Percentiles rank a stretch among this genome's conserved stretches.
These are phyloP conservation scores for Cirrhinus mrigala DNA, from an alignment of 2,797 vertebrate species.

Conservation along the genomic window DNA sequence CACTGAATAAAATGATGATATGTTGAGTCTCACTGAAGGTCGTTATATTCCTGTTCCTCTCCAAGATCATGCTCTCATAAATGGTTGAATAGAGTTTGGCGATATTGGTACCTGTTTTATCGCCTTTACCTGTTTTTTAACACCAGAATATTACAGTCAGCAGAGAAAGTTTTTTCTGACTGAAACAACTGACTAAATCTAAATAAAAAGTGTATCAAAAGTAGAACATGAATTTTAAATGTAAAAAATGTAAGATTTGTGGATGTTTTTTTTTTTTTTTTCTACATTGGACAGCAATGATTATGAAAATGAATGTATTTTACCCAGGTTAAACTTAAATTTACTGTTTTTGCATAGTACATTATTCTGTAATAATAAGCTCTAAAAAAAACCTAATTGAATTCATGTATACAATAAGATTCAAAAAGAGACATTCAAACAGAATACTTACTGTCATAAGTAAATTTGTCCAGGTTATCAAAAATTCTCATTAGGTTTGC, in stretches of 20 bases:
- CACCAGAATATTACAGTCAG: not conserved
- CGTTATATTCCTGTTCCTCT: accelerated
- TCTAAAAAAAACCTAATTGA: not conserved
- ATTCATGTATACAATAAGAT: not conserved
- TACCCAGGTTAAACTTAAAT: not conserved
- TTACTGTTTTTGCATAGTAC: not conserved
- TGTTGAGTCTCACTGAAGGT: conserved; percentile 46
- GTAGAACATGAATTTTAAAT: not conserved
- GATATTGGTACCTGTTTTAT: conserved; percentile 57
- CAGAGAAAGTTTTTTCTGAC: not conserved
- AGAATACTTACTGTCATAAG: conserved; percentile 48
- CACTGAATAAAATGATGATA: conserved; percentile 63
- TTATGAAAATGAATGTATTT: not conserved
- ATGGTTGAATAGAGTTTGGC: conserved; percentile 21
- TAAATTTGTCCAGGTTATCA: not conserved
- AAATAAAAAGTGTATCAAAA: not conserved
- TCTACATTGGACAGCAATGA: not conserved
- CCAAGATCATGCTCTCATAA: not conserved
- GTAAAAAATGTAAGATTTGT: not conserved
- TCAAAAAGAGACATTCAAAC: not conserved
- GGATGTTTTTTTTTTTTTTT: no score
- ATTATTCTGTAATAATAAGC: not conserved
- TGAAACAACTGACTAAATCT: not conserved
- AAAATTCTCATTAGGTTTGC: accelerated
- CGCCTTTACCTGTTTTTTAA: conserved; percentile 30